Evolutionary conservation across 2,113 vertebrate species (phyloP), one percentile per base, ranked within the genome.

Genomic region (Aldabrachelys gigantea): DNA sequence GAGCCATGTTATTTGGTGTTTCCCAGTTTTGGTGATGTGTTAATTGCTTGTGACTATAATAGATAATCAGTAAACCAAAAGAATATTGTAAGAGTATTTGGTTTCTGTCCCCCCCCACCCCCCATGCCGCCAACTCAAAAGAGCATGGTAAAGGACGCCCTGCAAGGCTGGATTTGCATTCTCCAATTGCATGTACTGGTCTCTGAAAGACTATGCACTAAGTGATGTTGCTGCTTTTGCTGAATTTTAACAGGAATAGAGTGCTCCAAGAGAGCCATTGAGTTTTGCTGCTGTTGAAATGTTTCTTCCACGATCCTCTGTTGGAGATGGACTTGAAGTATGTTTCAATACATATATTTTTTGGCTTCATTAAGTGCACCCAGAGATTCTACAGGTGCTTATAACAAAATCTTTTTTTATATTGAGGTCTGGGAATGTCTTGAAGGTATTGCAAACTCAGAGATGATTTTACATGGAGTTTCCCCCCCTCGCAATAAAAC

Each of bases 21-120:
- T 93, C 85, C 88, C 79, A 9, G 41, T 8, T 78, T 50, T 76
- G 89, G 83, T 95, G 95, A 79, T 95, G 24, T 95, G 96, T 75
- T 95, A n/a, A 19, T 96, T 95, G 91, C 80, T 94, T 95, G 96
- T 91, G 82, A 72, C 65, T 5, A 22, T 72, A 27, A 56, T n/a
- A 65, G 72, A 41, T 44, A 24, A 76, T 76, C 8, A 5, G 82
- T 21, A 12, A 12, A 3, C 59, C 79, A n/a, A 69, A 69, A 69
- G 62, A 69, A 69, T 94, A 90, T 91, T 85, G 16, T 76, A 82
- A 87, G 93, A 89, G 52, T 84, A 87, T 93, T 69, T 41, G 27
- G 69, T 31, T 14, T 47, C 41, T 78, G 75, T 4, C 79, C 5
- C 3, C 5, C 10, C 1, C 81, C 1, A 65, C 2, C 80, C 91